These are phyloP conservation scores for Lota lota DNA, from an alignment of 2,113 vertebrate genomes.

Conservation along the genomic window DNA sequence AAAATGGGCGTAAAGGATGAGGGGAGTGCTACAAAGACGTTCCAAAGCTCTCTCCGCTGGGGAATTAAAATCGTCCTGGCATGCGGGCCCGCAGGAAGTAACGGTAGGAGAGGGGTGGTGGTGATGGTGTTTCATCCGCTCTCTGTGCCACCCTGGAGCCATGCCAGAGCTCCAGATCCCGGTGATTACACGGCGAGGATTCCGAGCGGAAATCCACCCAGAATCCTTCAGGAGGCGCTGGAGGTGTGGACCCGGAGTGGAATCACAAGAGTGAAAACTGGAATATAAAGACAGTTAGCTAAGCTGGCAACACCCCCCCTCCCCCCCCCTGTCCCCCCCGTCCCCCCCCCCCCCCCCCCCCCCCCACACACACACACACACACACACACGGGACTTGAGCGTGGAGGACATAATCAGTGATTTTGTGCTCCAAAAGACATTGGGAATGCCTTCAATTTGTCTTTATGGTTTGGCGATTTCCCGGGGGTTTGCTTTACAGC, in stretches of 20 bases:
- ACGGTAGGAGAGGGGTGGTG: too few relatives aligned
- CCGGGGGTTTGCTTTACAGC: too few relatives aligned
- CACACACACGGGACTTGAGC: conserved; percentile 21
- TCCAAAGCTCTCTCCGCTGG: conserved; percentile 47
- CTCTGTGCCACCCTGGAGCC: conserved; percentile 24
- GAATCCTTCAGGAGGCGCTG: conserved; percentile 55
- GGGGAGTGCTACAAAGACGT: conserved; percentile 32
- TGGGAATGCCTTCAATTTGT: too few relatives aligned
- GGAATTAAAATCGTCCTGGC: conserved; percentile 61
- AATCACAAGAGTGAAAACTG: neutral
- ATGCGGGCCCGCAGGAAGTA: conserved; percentile 21
- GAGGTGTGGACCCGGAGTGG: conserved; percentile 44
- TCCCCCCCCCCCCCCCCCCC: too few relatives aligned
- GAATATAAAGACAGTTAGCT: neutral
- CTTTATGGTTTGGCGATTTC: too few relatives aligned
- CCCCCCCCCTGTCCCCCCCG: too few relatives aligned
- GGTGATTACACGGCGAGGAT: conserved; percentile 60
- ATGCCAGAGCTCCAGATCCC: conserved; percentile 56
- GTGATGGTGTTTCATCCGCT: neutral
- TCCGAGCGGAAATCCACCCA: conserved; percentile 36
- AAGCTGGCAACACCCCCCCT: too few relatives aligned
- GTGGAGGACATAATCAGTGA: too few relatives aligned
- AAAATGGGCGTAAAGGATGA: conserved; percentile 41
- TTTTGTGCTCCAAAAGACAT: too few relatives aligned
- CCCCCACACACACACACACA: too few relatives aligned